Conservation (phyloP, 2,113 vertebrate genomes). For the Daubentonia madagascariensis region DNA sequence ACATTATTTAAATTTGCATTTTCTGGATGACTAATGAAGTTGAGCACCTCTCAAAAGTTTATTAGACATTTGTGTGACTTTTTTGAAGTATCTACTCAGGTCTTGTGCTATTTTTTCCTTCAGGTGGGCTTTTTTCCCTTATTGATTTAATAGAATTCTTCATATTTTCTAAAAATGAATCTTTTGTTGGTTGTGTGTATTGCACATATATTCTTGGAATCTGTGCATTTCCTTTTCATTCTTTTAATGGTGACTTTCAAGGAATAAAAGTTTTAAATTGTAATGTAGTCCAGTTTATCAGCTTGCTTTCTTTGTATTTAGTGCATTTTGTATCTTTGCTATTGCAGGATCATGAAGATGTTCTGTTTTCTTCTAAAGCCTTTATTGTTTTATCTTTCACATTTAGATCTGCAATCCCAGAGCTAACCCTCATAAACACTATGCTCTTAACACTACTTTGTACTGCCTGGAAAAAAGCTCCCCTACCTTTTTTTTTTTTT, state of each 20-base stretch:
- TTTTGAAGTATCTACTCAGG: not conserved
- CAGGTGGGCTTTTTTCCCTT: not conserved
- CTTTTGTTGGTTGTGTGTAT: not conserved
- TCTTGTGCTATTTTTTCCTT: conserved; percentile 40
- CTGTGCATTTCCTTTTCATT: not conserved
- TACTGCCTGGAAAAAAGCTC: not conserved
- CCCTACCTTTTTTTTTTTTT: not conserved
- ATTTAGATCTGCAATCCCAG: conserved; percentile 11
- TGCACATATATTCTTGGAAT: not conserved
- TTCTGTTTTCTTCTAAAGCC: conserved; percentile 19
- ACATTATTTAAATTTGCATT: not conserved
- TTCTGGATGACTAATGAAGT: not conserved
- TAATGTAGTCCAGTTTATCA: not conserved
- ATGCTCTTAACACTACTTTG: not conserved
- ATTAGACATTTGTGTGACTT: not conserved
- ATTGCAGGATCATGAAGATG: not conserved
- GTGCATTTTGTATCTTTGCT: not conserved
- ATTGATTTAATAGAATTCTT: not conserved
- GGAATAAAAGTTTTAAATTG: not conserved
- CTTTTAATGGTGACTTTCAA: conserved; percentile 13
- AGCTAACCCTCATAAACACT: not conserved
- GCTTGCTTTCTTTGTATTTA: conserved; percentile 33
- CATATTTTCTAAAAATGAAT: not conserved
- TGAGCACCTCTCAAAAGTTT: not conserved
- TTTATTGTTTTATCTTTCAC: conserved; percentile 25